A percentile compares a stretch with the other conserved stretches of the same genome.
These are phyloP conservation scores for Zaprionus africanus DNA, from an alignment of 1,140 invertebrate genomes.

Conservation along the genomic window DNA sequence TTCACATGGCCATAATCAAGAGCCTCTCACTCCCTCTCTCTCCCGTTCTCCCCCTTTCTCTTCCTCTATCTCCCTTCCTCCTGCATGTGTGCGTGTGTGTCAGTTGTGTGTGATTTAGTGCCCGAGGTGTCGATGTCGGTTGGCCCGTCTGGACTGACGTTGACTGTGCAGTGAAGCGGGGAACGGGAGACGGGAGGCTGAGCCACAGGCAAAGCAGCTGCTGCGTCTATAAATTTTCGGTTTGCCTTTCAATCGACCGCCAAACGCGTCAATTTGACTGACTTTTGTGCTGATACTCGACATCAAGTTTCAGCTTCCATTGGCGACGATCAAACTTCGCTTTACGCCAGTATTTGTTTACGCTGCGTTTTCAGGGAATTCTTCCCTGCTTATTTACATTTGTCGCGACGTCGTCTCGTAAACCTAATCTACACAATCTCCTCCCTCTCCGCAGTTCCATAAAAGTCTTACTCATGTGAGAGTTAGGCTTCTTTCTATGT, in stretches of 20 bases:
- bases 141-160: constrained; percentile 20
- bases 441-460: neutral
- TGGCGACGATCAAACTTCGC: neutral
- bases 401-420: constrained; percentile 45
- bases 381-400: constrained; percentile 57
- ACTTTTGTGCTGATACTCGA: constrained; percentile 58
- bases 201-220: constrained; percentile 11
- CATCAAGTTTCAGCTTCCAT: neutral
- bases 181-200: neutral
- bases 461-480: too few relatives aligned
- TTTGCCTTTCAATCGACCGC: constrained; percentile 73
- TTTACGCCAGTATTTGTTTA: constrained; percentile 34
- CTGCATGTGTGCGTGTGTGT: constrained; percentile 31
- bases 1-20: constrained; percentile 44
- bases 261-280: constrained; percentile 56
- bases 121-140: constrained; percentile 42
- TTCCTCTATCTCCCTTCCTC: too few relatives aligned
- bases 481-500: too few relatives aligned
- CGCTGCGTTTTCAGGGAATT: constrained; percentile 12
- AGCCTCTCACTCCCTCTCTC: neutral
- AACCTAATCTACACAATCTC: neutral
- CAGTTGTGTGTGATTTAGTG: constrained; percentile 72
- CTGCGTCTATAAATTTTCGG: constrained; percentile 64
- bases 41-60: neutral
- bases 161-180: neutral